Conservation (phyloP, 2,888 invertebrate genomes). For the Melanotus villosus region DNA sequence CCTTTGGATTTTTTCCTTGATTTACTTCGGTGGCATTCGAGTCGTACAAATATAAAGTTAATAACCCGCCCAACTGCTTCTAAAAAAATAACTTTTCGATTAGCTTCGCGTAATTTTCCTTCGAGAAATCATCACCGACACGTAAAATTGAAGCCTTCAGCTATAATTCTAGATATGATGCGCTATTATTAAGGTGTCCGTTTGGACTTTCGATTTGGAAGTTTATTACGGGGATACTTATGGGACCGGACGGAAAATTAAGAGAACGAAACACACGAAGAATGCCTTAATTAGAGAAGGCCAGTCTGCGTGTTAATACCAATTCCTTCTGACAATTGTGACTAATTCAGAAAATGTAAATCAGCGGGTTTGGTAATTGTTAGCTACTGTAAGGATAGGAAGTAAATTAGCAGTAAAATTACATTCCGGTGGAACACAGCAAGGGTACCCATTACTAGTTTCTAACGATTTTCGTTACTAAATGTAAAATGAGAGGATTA, state of each 20-base stretch:
- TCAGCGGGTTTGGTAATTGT: background rate
- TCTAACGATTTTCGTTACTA: background rate
- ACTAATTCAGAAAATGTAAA: background rate
- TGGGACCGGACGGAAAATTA: background rate
- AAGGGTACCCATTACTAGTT: no score
- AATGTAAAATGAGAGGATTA: no score
- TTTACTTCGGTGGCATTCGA: background rate
- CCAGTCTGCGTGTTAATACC: background rate
- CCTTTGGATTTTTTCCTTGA: background rate
- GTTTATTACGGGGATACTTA: constrained; percentile 14
- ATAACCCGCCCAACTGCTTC: background rate
- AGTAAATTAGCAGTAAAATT: no score
- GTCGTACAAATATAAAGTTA: background rate
- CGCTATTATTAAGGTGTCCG: constrained; percentile 28
- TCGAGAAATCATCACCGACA: constrained; percentile 30
- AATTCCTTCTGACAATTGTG: background rate
- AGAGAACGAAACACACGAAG: background rate
- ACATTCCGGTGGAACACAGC: no score
- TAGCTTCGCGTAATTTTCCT: constrained; percentile 22
- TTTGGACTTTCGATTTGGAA: constrained; percentile 6
- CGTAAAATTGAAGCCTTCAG: constrained; percentile 28
- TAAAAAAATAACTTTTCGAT: constrained; percentile 24
- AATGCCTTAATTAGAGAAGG: background rate
- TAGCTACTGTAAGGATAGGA: no score
- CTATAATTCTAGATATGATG: constrained; percentile 21